Conservation (phyloP, 2,113 vertebrate genomes). For the Paratilapia polleni region DNA sequence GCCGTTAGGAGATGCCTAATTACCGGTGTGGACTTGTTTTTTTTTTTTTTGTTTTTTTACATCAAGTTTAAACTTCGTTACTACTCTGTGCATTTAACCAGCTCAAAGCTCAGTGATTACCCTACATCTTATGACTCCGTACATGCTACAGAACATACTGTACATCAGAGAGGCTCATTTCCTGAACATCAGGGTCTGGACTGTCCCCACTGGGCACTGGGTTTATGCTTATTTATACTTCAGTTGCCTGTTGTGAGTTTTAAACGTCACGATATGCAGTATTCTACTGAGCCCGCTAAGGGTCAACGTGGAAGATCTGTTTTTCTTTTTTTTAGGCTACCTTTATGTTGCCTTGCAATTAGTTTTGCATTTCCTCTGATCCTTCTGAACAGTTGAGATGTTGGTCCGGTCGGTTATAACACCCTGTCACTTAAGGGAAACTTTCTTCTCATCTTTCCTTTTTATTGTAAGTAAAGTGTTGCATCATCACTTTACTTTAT, state of each 20-base stretch:
- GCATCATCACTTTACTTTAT: neutral
- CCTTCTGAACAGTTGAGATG: too few species aligned
- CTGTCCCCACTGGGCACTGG: neutral
- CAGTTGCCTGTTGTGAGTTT: neutral
- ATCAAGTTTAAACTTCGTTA: neutral
- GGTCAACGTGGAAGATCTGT: neutral
- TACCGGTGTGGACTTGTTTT: neutral
- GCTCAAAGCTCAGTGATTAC: neutral
- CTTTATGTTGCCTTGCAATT: neutral
- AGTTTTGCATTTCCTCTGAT: neutral
- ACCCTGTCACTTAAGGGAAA: neutral
- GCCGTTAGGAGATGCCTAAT: too few species aligned
- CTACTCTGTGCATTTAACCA: neutral
- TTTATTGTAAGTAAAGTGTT: neutral
- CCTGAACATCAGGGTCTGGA: neutral
- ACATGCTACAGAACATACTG: neutral
- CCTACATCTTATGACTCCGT: neutral
- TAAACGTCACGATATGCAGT: neutral
- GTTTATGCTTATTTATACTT: neutral
- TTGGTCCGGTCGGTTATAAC: too few species aligned
- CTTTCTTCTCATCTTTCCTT: neutral
- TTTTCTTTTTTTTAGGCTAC: neutral
- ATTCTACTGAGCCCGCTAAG: neutral
- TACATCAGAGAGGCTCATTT: neutral
- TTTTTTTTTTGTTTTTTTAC: too few species aligned